phyloP scores from a whole-genome alignment of 1,140 invertebrate genomes.

The Drosophila nikananu region DNA sequence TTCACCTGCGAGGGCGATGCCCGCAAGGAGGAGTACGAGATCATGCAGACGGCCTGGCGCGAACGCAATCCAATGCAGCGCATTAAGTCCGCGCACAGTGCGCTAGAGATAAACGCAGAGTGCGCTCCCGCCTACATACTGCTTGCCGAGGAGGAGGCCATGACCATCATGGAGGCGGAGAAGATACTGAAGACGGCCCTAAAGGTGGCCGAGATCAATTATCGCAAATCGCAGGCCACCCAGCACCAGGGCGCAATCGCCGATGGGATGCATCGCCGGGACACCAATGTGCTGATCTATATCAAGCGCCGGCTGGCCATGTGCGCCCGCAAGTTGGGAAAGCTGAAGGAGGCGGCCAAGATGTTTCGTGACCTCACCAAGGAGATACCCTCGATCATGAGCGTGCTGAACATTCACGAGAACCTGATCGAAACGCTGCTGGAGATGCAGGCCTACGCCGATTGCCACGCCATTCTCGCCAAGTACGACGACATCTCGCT shows the following conservation, averaged over 20 bases:
- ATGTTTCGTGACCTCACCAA: constrained; percentile 99
- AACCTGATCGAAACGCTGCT: constrained; percentile 98
- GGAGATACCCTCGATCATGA: constrained; percentile 97
- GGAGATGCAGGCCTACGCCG: constrained; percentile 98
- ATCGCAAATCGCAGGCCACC: constrained; percentile 90
- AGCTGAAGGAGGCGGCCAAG: constrained; percentile 97
- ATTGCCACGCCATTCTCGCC: constrained; percentile 96
- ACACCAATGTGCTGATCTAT: constrained; percentile 98
- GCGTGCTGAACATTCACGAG: constrained; percentile 98
- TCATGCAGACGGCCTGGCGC: constrained; percentile 99
- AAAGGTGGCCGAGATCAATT: constrained; percentile 95
- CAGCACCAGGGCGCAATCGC: constrained; percentile 92
- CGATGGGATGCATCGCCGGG: constrained; percentile 94
- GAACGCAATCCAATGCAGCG: constrained; percentile 96
- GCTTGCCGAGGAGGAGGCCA: constrained; percentile 98
- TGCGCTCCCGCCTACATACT: constrained; percentile 98
- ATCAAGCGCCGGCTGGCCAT: constrained; percentile 97
- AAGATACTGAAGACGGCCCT: constrained; percentile 95
- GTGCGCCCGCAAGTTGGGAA: constrained; percentile 97
- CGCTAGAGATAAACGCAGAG: constrained; percentile 95
- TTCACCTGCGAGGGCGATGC: constrained; percentile 97
- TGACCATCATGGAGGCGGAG: constrained; percentile 95
- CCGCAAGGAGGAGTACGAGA: constrained; percentile 96
- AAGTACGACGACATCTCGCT: constrained; percentile 98
- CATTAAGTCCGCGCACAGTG: constrained; percentile 96